phyloP scores from a whole-genome alignment of 2,113 vertebrate genomes.

The Triplophysa rosa region DNA sequence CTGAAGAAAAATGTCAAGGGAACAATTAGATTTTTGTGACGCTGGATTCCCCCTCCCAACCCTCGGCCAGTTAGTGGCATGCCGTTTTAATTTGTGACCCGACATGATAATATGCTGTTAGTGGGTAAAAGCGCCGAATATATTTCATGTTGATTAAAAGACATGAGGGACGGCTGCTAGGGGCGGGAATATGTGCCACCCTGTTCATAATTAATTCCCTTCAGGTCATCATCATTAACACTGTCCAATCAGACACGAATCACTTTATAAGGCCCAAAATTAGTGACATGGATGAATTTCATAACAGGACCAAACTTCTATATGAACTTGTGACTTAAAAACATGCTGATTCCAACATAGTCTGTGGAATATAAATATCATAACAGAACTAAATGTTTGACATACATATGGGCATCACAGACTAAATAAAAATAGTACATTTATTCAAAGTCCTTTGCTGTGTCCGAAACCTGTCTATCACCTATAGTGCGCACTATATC shows the following conservation, averaged over 20 bases:
- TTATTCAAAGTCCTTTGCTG: no score
- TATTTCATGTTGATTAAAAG: slow-evolving; percentile 76
- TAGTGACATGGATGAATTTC: no score
- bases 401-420: no score
- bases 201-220: slow-evolving; percentile 2
- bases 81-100: slow-evolving; percentile 79
- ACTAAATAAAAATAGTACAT: no score
- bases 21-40: slow-evolving; percentile 77
- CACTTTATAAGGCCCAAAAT: background rate
- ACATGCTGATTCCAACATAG: no score
- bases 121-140: slow-evolving; percentile 68
- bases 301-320: no score
- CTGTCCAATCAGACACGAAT: background rate
- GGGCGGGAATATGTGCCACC: background rate
- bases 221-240: slow-evolving; percentile 7
- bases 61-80: slow-evolving; percentile 67
- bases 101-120: slow-evolving; percentile 74
- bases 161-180: slow-evolving; percentile 35
- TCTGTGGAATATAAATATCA: no score
- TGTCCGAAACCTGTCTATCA: no score
- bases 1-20: slow-evolving; percentile 76
- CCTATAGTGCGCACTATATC: no score
- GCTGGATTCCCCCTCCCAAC: slow-evolving; percentile 69
- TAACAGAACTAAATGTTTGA: no score
- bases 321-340: no score